These are phyloP conservation scores for Heliconius nattereri DNA, from an alignment of 1,140 invertebrate species.

Conservation along the genomic window DNA sequence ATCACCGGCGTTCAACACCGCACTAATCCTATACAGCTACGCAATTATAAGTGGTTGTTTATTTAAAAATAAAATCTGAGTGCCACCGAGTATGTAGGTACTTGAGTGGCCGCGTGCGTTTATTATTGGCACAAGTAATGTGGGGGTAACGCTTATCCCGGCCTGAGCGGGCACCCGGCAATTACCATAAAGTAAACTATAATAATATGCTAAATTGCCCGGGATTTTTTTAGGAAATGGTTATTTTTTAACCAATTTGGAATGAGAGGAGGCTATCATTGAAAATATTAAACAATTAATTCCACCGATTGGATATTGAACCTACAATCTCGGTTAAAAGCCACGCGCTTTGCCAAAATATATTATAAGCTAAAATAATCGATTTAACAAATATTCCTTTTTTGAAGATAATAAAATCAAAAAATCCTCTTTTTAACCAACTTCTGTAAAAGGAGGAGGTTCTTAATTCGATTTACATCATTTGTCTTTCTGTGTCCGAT, in stretches of 20 bases:
- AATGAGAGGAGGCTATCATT: neutral
- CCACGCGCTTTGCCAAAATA: neutral
- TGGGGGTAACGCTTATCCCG: neutral
- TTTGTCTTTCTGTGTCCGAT: too few relatives aligned
- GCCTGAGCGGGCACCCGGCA: neutral
- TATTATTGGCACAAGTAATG: conserved; percentile 7
- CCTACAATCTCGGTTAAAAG: neutral
- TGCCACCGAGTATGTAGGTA: neutral
- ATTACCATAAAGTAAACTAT: neutral
- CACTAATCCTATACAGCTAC: neutral
- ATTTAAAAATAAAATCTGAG: neutral
- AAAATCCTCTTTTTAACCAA: too few relatives aligned
- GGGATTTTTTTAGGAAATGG: neutral
- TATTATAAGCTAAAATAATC: too few relatives aligned
- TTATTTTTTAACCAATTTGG: neutral
- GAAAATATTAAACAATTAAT: neutral
- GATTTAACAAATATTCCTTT: too few relatives aligned
- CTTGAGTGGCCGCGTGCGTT: conserved; percentile 3
- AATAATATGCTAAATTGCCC: neutral
- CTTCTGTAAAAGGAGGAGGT: too few relatives aligned
- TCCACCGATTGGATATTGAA: neutral
- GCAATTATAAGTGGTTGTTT: neutral
- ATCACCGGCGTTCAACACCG: neutral
- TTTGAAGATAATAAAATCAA: too few relatives aligned
- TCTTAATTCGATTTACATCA: too few relatives aligned